phyloP scores from a whole-genome alignment of 2,113 vertebrate species.

The Larimichthys crocea region DNA sequence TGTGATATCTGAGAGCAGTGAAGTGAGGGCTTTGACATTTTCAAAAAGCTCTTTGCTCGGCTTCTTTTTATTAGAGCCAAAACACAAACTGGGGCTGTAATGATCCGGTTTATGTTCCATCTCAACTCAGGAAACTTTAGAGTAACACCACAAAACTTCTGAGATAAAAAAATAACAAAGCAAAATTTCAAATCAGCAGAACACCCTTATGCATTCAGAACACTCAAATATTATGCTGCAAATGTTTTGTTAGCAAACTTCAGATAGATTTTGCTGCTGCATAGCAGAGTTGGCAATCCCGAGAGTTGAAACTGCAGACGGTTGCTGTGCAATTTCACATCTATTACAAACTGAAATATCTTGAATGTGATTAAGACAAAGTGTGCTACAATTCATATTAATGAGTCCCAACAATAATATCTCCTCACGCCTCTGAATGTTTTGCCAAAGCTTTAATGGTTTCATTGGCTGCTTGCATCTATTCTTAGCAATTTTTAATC shows the following conservation, averaged over 20 bases:
- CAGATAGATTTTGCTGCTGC: background rate
- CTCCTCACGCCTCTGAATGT: background rate
- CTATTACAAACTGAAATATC: background rate
- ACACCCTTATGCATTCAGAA: background rate
- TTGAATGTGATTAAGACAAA: background rate
- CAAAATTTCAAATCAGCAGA: background rate
- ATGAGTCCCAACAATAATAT: background rate
- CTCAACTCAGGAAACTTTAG: background rate
- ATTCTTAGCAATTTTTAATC: background rate
- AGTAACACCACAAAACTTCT: background rate
- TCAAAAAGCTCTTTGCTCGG: background rate
- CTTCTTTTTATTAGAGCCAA: constrained; percentile 6
- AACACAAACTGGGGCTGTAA: background rate
- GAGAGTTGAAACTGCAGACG: background rate
- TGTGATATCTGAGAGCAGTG: background rate
- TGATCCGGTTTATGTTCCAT: background rate
- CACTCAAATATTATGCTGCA: background rate
- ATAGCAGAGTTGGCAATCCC: background rate
- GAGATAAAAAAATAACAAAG: background rate
- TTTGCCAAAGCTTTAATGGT: background rate
- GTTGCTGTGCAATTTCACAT: background rate
- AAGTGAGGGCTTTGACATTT: constrained; percentile 11
- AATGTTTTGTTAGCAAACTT: background rate
- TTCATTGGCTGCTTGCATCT: background rate
- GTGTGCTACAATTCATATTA: background rate